Evolutionary conservation across 1,140 invertebrate genomes (phyloP).

Genomic region (Lutraria rhynchaena): DNA sequence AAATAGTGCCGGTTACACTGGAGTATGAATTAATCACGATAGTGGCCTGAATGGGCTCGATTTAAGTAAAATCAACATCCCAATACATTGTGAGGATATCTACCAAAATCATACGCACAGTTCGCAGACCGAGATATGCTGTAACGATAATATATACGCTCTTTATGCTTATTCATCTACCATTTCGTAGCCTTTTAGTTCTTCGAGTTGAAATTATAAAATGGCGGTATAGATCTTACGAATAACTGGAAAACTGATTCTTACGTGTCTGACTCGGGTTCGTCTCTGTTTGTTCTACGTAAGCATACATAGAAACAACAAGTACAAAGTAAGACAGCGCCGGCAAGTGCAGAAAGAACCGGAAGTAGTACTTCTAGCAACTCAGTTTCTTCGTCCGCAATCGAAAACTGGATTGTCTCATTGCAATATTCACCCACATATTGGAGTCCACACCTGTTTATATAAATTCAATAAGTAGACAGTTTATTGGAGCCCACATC

Average conservation of each 20-base stretch:
- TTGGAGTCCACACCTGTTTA: neutral
- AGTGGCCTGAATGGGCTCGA: too few relatives aligned
- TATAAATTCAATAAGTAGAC: neutral
- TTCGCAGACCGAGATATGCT: neutral
- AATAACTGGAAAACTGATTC: too few relatives aligned
- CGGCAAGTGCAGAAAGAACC: neutral
- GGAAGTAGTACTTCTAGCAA: neutral
- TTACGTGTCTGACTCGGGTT: neutral
- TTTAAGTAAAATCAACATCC: too few relatives aligned
- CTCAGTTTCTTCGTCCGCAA: neutral
- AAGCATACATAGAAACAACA: conserved; percentile 3
- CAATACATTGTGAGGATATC: too few relatives aligned
- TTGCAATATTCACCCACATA: conserved; percentile 7
- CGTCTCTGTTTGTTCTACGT: neutral
- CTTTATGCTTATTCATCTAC: neutral
- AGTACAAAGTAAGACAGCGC: neutral
- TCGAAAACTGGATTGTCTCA: neutral
- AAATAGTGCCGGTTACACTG: too few relatives aligned
- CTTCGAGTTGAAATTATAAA: too few relatives aligned
- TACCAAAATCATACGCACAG: too few relatives aligned
- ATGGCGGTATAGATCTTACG: too few relatives aligned
- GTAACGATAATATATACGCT: neutral
- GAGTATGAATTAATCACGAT: too few relatives aligned
- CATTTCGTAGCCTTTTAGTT: neutral
- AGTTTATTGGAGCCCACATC: neutral